These are phyloP conservation scores for Myiothlypis chrysogaster DNA, from an alignment of 2,797 vertebrate genomes.

Conservation along the genomic window DNA sequence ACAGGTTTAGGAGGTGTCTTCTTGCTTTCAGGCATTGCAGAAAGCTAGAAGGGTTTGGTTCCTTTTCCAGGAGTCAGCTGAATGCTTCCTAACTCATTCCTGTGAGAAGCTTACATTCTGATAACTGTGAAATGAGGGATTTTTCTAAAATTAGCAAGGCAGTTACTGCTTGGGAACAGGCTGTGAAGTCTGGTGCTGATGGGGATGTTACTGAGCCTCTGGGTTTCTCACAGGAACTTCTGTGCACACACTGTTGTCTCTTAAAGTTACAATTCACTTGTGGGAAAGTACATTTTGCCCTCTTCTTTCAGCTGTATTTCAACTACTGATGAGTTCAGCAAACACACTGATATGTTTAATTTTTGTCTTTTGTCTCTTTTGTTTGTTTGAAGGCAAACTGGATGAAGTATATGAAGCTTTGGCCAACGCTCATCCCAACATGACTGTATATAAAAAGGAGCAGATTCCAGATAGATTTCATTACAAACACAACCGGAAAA, in stretches of 20 bases:
- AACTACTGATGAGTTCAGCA: background rate
- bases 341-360: background rate
- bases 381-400: constrained; percentile 79
- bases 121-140: background rate
- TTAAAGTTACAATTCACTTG: background rate
- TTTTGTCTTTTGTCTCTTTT: background rate
- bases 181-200: background rate
- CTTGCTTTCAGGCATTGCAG: background rate
- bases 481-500: constrained; percentile 83
- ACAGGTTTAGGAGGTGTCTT: background rate
- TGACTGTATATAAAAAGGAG: constrained; percentile 87
- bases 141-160: background rate
- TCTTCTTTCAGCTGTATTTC: background rate
- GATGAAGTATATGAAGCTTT: constrained; percentile 84
- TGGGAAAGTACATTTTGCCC: background rate
- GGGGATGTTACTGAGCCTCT: background rate
- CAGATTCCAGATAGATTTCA: constrained; percentile 83
- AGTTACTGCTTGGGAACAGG: background rate
- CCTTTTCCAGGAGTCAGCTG: background rate
- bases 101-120: background rate
- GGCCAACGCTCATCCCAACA: constrained; percentile 83
- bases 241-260: background rate
- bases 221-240: background rate
- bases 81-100: background rate
- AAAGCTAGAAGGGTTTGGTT: background rate